Conservation (phyloP, 2,888 invertebrate genomes). For the Steromphala cineraria region DNA sequence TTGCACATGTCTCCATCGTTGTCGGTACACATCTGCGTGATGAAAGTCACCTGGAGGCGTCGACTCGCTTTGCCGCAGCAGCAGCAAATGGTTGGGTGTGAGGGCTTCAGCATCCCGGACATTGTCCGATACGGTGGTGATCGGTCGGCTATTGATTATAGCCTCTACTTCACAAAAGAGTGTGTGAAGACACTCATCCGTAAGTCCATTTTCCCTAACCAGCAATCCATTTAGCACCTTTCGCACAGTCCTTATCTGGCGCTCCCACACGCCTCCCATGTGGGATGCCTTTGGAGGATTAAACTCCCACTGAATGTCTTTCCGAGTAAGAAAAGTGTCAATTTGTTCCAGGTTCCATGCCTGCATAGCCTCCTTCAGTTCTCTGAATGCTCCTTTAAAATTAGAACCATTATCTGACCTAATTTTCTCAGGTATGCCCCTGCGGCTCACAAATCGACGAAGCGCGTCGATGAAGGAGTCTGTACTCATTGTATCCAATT, state of each 20-base stretch:
- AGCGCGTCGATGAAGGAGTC: constrained; percentile 25
- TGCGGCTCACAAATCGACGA: constrained; percentile 9
- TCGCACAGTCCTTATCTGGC: constrained; percentile 41
- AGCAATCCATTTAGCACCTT: constrained; percentile 22
- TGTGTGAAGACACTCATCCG: constrained; percentile 35
- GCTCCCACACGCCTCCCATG: constrained; percentile 36
- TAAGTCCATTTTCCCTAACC: neutral
- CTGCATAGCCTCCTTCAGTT: constrained; percentile 16
- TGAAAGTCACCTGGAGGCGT: constrained; percentile 29
- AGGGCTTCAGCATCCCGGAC: constrained; percentile 22
- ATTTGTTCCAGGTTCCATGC: constrained; percentile 18
- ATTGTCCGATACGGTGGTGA: constrained; percentile 31
- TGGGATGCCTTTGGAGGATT: constrained; percentile 32
- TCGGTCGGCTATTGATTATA: constrained; percentile 34
- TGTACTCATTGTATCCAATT: no score
- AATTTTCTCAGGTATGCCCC: no score
- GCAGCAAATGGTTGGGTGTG: constrained; percentile 66
- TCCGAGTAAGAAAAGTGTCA: neutral
- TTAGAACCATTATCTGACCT: constrained; percentile 31
- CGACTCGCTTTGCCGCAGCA: constrained; percentile 26
- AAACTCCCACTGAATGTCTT: constrained; percentile 29
- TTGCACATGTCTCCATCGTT: no score
- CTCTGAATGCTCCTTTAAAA: constrained; percentile 27
- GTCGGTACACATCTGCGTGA: no score
- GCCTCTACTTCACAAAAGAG: constrained; percentile 35